Base-by-base conservation (phyloP, 53 echinoderm and acorn worm genomes). In the Zoroaster sp. region DNA sequence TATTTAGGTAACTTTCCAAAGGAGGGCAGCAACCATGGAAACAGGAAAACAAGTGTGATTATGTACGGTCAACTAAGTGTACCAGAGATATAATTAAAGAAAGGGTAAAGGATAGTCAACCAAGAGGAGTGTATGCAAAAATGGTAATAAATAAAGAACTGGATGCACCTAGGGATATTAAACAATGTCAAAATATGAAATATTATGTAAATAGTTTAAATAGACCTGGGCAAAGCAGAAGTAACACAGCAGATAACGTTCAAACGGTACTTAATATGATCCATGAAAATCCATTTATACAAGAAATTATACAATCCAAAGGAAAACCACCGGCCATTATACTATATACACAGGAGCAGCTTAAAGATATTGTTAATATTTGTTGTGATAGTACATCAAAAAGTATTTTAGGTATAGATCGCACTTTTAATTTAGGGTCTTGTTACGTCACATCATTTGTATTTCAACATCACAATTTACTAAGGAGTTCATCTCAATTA, bases 231-330 rank as follows among this genome's bases (percentile, higher is more conserved):
- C 41, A 73, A 73, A 13, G 21, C 14, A 73, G 74, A 41, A 73
- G n/a, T 15, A 73, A 42, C 74, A 73, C 74, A 5, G 76, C 76
- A 28, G 76, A 47, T 76, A 49, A 76, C n/a, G n/a, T n/a, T n/a
- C n/a, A n/a, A n/a, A n/a, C n/a, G n/a, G n/a, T n/a, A n/a, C n/a
- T n/a, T n/a, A n/a, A n/a, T n/a, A n/a, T n/a, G n/a, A n/a, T n/a
- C n/a, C n/a, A n/a, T n/a, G n/a, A n/a, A n/a, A n/a, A n/a, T n/a
- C n/a, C n/a, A n/a, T n/a, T n/a, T n/a, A n/a, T n/a, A n/a, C n/a
- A n/a, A n/a, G n/a, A n/a, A n/a, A n/a, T n/a, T n/a, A n/a, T n/a
- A n/a, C n/a, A n/a, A n/a, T n/a, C n/a, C n/a, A n/a, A n/a, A n/a
- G n/a, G n/a, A n/a, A n/a, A n/a, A n/a, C n/a, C n/a, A n/a, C n/a